A percentile compares a stretch with the other conserved stretches of the same genome.
Conservation (phyloP, 2,888 invertebrate species). For the Macrosoma leucophasiata region DNA sequence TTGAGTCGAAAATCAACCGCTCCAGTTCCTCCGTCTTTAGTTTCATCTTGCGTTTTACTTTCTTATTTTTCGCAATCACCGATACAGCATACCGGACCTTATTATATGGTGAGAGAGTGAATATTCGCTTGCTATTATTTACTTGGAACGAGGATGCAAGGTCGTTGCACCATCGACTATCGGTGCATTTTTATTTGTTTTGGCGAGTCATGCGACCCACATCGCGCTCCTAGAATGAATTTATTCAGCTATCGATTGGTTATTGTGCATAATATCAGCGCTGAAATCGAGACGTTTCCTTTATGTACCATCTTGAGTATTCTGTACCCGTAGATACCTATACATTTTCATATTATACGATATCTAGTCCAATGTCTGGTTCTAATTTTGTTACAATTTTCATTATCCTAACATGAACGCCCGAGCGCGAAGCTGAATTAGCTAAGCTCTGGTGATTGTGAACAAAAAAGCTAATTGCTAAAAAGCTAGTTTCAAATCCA, state of each 20-base stretch:
- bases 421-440: no score
- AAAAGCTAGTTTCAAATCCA: no score
- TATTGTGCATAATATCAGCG: constrained; percentile 62
- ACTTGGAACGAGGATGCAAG: constrained; percentile 52
- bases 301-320: no score
- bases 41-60: constrained; percentile 70
- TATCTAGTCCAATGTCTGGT: no score
- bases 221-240: constrained; percentile 67
- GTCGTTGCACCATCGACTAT: constrained; percentile 70
- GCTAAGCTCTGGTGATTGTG: no score
- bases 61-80: constrained; percentile 60
- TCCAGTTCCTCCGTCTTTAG: constrained; percentile 49
- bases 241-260: constrained; percentile 72
- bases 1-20: constrained; percentile 42
- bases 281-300: constrained; percentile 34
- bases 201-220: constrained; percentile 71
- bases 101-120: constrained; percentile 33
- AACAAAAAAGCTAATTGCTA: no score
- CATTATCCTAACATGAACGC: no score
- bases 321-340: no score
- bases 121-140: constrained; percentile 31
- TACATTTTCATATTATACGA: no score
- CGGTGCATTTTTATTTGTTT: constrained; percentile 73
- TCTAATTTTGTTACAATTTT: no score
- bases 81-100: constrained; percentile 41